Base-by-base conservation (phyloP, 2,113 vertebrate species). In the Lanius ludovicianus region DNA sequence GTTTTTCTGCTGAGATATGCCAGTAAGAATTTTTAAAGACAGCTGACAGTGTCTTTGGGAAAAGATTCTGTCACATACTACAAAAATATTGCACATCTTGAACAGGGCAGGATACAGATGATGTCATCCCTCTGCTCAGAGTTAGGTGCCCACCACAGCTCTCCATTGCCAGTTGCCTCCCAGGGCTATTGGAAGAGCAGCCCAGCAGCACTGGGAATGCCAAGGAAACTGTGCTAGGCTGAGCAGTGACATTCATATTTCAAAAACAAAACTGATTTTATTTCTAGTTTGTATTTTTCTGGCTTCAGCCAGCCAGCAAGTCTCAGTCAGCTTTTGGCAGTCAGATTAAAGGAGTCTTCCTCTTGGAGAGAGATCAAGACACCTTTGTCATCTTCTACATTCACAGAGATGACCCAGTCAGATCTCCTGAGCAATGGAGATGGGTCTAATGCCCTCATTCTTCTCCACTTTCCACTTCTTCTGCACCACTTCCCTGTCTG, bases 11-110 rank as follows among this genome's bases (percentile, higher is more conserved):
- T 96, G 85, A 90, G 63, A 70, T 90, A 46, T 60, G 75, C 42
- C 52, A 90, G 82, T 93, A 93, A 91, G 74, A 69, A 75, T 75
- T 93, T 95, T 93, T 89, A 73, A 87, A 85, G 68, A 47, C 68
- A 92, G 59, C 79, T 92, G 79, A 46, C 35, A 37, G 41, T 67
- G 47, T 85, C 68, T 91, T 77, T 85, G 67, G 75, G 73, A 74
- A 93, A 42, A 80, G 31, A 44, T 15, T 89, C 24, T 85, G 46
- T 81, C 67, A 87, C 33, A 25, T 20, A 20, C 42, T 55, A 71
- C 84, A 88, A 1, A 71, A 89, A 69, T 90, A 80, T 7, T 81
- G 90, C 90, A 62, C 18, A 68, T 78, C 35, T 88, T 81, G 74
- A 44, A 50, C 11, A 57, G 59, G 62, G 35, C 67, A 88, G 60